These are phyloP conservation scores for Phoxinus dragarum DNA, from an alignment of 2,797 vertebrate genomes.

Conservation along the genomic window DNA sequence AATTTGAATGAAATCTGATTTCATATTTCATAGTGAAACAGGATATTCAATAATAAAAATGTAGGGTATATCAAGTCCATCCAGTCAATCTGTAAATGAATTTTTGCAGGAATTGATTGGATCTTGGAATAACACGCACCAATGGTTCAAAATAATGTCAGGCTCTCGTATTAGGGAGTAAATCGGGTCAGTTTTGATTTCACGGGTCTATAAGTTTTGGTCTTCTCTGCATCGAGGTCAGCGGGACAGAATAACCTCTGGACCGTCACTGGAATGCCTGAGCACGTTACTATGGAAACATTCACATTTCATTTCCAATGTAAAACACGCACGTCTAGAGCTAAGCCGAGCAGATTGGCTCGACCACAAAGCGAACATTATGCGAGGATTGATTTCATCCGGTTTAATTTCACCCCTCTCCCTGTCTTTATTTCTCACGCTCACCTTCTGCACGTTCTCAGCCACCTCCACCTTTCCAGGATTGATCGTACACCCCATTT, in stretches of 20 bases:
- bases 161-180: background rate
- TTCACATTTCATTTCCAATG: conserved; percentile 45
- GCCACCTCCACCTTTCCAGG: conserved; percentile 1
- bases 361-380: conserved; percentile 36
- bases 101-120: background rate
- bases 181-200: background rate
- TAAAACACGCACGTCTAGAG: conserved; percentile 45
- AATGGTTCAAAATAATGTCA: background rate
- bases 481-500: conserved; percentile 52
- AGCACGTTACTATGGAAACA: conserved; percentile 55
- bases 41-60: background rate
- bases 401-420: conserved; percentile 4
- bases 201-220: background rate
- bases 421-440: conserved; percentile 29
- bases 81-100: background rate
- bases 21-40: background rate
- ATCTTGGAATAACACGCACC: background rate
- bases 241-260: conserved; percentile 36
- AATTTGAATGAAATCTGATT: background rate
- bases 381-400: conserved; percentile 38
- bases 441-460: conserved; percentile 48
- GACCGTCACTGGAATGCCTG: conserved; percentile 33
- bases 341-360: conserved; percentile 20
- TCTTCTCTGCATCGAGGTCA: background rate
- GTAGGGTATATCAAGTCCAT: background rate